phyloP scores from a whole-genome alignment of 2,888 invertebrate species.

The Leucophenga montana region DNA sequence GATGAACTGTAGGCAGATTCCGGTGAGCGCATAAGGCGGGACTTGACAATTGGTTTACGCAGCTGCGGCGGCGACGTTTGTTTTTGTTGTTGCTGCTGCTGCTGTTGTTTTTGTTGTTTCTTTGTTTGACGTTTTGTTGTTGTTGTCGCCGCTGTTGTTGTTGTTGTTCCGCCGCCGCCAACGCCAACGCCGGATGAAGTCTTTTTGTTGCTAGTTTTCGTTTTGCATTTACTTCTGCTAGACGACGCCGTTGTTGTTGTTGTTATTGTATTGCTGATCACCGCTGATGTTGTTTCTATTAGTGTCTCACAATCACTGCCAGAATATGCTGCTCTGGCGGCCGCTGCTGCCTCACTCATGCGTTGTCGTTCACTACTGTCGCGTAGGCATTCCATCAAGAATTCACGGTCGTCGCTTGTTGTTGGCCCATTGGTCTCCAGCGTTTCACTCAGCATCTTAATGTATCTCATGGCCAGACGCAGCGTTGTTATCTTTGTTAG shows the following conservation, averaged over 20 bases:
- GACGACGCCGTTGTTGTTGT: constrained; percentile 32
- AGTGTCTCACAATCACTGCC: no score
- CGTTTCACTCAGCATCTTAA: constrained; percentile 82
- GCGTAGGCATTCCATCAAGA: constrained; percentile 61
- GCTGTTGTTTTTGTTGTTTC: constrained; percentile 22
- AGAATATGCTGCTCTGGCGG: constrained; percentile 30
- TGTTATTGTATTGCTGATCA: background rate
- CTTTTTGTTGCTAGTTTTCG: constrained; percentile 29
- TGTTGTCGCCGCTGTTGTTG: constrained; percentile 22
- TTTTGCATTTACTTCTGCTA: constrained; percentile 37
- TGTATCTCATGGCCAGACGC: constrained; percentile 90
- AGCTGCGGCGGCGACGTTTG: constrained; percentile 46
- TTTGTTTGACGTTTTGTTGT: constrained; percentile 45
- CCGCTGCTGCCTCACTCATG: constrained; percentile 40
- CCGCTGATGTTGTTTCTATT: no score
- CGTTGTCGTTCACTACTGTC: constrained; percentile 45
- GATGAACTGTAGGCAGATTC: constrained; percentile 37
- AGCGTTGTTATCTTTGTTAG: constrained; percentile 92
- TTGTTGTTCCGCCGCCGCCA: constrained; percentile 32
- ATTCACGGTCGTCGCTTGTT: constrained; percentile 58
- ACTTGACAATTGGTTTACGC: constrained; percentile 46
- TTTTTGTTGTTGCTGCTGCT: constrained; percentile 34
- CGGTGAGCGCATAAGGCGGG: constrained; percentile 56
- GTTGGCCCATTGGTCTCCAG: constrained; percentile 73
- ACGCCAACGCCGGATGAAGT: constrained; percentile 29